A percentile compares a stretch with the other conserved stretches of the same genome.
phyloP scores from a whole-genome alignment of 1,140 invertebrate genomes.

The Drosophila kohkoa region DNA sequence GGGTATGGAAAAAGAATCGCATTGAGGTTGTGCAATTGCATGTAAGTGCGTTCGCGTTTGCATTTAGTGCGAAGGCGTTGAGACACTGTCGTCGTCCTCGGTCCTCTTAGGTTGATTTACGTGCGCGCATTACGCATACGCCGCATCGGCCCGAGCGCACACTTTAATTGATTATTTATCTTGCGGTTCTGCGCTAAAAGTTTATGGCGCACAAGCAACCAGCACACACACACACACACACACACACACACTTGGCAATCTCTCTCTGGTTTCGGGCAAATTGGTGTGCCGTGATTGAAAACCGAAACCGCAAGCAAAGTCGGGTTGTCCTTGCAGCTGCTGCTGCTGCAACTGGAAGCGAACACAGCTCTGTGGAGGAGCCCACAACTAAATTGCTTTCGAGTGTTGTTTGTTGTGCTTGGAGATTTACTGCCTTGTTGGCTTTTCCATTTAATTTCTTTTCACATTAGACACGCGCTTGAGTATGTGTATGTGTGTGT shows the following conservation, averaged over 20 bases:
- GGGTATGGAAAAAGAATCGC: slow-evolving; percentile 2
- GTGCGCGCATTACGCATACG: slow-evolving; percentile 61
- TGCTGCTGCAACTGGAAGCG: slow-evolving; percentile 7
- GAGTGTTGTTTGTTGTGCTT: slow-evolving; percentile 76
- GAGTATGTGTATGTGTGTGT: neutral
- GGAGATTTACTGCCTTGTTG: slow-evolving; percentile 79
- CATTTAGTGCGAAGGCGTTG: neutral
- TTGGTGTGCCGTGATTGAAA: slow-evolving; percentile 48
- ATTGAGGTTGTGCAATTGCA: slow-evolving; percentile 52
- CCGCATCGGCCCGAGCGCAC: slow-evolving; percentile 36
- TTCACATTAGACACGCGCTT: slow-evolving; percentile 62
- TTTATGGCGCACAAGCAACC: neutral
- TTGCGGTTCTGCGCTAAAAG: slow-evolving; percentile 20
- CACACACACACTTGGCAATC: neutral
- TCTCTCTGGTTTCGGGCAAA: slow-evolving; percentile 5
- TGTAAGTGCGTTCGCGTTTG: slow-evolving; percentile 10
- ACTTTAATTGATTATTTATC: slow-evolving; percentile 77
- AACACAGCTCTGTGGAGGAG: neutral
- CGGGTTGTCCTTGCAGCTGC: slow-evolving; percentile 20
- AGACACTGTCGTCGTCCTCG: slow-evolving; percentile 7
- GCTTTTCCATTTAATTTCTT: slow-evolving; percentile 72
- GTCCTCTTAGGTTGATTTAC: slow-evolving; percentile 21
- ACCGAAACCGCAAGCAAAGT: slow-evolving; percentile 17
- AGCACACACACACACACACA: slow-evolving; percentile 12
- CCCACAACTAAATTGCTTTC: slow-evolving; percentile 71